Evolutionary conservation across 2,888 invertebrate species (phyloP), one percentile per base, ranked within the genome.

Genomic region (Laspeyria flexula): DNA sequence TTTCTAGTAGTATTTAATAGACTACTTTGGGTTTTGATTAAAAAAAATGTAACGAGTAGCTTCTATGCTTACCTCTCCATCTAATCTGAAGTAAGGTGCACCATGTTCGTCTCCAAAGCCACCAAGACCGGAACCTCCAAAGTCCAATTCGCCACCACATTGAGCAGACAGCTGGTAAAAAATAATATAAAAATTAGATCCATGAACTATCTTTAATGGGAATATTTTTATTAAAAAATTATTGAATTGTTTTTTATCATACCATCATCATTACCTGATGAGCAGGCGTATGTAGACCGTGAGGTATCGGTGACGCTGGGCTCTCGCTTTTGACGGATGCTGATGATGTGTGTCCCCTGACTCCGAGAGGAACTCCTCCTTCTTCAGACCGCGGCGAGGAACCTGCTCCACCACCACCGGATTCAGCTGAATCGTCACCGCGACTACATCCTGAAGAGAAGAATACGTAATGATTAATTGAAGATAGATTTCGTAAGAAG

Each of bases 311-410:
- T 0, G 92, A 92, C 0, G 92, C 92, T n/a, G 94, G 94, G 2
- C 94, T 94, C 87, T 98, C 98, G 31, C 97, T 97, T 88, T 98
- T 98, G 68, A 98, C 96, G 56, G 97, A 97, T 0, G 97, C 97
- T 66, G 97, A 97, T 18, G 97, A 97, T 0, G 96, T 96, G 77
- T 97, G 97, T 0, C 95, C 96, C 2, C 97, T 94, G 74, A 96
- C 95, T 0, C 95, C 95, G 23, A 81, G 60, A 0, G 90, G 89
- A 0, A 88, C 86, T 1, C 89, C 92, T 0, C 91, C 93, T 46
- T 93, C 93, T 29, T 92, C 92, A 0, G 93, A 93, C 0, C 92
- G 81, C 0, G 93, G 93, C 0, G 92, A 92, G 6, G 93, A 93
- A 0, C 94, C 93, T 0, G 94, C 94, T 0, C 94, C 93, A 0